phyloP scores from a whole-genome alignment of 2,113 vertebrate genomes.

The Uropsilus gracilis region DNA sequence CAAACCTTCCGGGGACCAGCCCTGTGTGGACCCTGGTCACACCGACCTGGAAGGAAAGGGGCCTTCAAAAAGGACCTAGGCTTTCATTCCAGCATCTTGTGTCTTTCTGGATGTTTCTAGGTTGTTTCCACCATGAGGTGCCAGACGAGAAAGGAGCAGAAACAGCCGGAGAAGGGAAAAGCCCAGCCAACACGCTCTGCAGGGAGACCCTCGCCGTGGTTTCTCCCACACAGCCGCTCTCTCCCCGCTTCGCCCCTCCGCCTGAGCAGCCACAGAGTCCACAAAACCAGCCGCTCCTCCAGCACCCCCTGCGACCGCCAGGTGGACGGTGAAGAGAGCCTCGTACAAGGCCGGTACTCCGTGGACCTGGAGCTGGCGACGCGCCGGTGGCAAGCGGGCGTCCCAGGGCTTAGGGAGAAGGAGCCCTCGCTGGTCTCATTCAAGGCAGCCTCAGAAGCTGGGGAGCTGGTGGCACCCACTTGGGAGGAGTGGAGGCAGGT shows the following conservation, averaged over 20 bases:
- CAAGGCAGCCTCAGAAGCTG: neutral
- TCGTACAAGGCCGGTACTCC: slow-evolving; percentile 72
- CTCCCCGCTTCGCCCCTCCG: neutral
- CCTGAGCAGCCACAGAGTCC: neutral
- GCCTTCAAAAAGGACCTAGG: neutral
- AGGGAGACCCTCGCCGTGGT: neutral
- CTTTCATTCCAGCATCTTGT: neutral
- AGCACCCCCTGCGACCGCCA: slow-evolving; percentile 73
- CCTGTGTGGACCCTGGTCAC: too few species aligned
- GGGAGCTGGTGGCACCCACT: slow-evolving; percentile 43
- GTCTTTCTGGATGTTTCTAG: slow-evolving; percentile 80
- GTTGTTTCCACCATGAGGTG: slow-evolving; percentile 90
- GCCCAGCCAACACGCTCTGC: neutral
- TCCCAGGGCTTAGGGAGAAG: slow-evolving; percentile 67
- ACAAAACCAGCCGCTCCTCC: slow-evolving; percentile 56
- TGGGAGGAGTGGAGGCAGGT: slow-evolving; percentile 92
- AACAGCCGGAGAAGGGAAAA: neutral
- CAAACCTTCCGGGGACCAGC: too few species aligned
- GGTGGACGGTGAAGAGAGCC: slow-evolving; percentile 73
- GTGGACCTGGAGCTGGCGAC: slow-evolving; percentile 88
- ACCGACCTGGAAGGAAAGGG: too few species aligned
- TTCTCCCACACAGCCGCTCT: slow-evolving; percentile 56
- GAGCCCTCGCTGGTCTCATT: neutral
- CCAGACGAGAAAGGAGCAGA: slow-evolving; percentile 83
- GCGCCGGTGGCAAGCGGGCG: slow-evolving; percentile 84